A percentile compares a stretch with the other conserved stretches of the same genome.
These are phyloP conservation scores for Diadema setosum DNA, from an alignment of 35 echinoderm and acorn worm species.

Conservation along the genomic window DNA sequence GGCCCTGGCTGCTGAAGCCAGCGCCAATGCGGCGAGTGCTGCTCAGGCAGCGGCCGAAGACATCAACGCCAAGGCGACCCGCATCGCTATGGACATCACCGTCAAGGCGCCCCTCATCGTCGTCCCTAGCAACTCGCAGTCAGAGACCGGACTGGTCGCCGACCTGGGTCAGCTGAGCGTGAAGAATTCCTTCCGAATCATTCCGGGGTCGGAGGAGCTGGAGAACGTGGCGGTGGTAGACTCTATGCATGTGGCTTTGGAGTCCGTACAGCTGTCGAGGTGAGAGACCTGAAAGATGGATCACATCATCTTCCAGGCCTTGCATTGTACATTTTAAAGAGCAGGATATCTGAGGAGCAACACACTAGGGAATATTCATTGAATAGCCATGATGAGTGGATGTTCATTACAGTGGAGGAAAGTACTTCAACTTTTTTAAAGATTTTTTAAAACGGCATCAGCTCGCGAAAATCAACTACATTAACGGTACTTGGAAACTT, in stretches of 20 bases:
- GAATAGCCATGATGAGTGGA: no score
- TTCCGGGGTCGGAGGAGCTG: slow-evolving; percentile 34
- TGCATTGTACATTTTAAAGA: background rate
- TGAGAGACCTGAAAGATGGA: background rate
- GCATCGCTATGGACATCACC: slow-evolving; percentile 78
- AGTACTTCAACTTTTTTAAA: no score
- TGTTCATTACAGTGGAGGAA: no score
- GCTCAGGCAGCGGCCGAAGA: slow-evolving; percentile 64
- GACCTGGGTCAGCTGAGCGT: slow-evolving; percentile 79
- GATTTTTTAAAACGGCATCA: no score
- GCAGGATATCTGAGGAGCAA: no score
- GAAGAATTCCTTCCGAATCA: slow-evolving; percentile 91
- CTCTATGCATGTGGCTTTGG: slow-evolving; percentile 64
- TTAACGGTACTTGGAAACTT: no score
- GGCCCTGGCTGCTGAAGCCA: slow-evolving; percentile 66
- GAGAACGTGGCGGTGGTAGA: slow-evolving; percentile 75
- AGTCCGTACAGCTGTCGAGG: slow-evolving; percentile 84
- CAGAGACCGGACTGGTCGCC: slow-evolving; percentile 73
- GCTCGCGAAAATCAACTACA: no score
- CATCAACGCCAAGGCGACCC: slow-evolving; percentile 45
- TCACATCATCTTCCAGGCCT: background rate
- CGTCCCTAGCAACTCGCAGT: slow-evolving; percentile 68
- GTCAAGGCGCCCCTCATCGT: slow-evolving; percentile 94
- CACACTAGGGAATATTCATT: no score
- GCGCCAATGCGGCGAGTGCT: slow-evolving; percentile 59